A percentile compares a stretch with the other conserved stretches of the same genome.
These are phyloP conservation scores for Tympanuchus pallidicinctus DNA, from an alignment of 2,113 vertebrate species.

Conservation along the genomic window DNA sequence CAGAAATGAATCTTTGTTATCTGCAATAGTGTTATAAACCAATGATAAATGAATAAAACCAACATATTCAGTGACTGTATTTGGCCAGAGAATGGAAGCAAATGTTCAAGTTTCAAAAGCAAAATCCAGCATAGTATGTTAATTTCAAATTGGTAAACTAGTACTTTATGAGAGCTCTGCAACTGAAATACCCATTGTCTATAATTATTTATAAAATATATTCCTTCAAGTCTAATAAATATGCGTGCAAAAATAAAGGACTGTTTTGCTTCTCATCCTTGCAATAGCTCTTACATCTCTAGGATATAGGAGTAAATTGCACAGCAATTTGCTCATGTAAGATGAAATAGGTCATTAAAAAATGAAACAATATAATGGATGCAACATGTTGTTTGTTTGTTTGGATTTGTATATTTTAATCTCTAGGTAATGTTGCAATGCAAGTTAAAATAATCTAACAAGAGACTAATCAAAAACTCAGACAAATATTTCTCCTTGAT, in stretches of 20 bases:
- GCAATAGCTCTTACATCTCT: neutral
- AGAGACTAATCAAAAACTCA: neutral
- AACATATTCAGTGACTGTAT: neutral
- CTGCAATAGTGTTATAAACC: neutral
- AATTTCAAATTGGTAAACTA: neutral
- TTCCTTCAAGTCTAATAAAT: neutral
- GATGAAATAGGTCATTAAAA: neutral
- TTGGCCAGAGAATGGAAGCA: neutral
- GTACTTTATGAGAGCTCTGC: neutral
- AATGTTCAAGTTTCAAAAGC: neutral
- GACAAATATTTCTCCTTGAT: neutral
- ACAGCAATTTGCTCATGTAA: neutral
- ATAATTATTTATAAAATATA: neutral
- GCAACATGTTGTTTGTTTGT: neutral
- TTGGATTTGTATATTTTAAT: neutral
- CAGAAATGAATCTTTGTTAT: neutral
- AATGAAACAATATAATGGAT: neutral
- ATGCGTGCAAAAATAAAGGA: neutral
- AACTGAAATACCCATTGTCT: neutral
- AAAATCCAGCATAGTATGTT: neutral
- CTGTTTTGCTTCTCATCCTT: neutral
- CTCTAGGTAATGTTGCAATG: neutral
- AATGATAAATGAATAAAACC: neutral
- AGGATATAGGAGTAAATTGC: neutral
- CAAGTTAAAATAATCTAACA: neutral